Base-by-base conservation (phyloP, 2,888 invertebrate species). In the Malachius bipustulatus region DNA sequence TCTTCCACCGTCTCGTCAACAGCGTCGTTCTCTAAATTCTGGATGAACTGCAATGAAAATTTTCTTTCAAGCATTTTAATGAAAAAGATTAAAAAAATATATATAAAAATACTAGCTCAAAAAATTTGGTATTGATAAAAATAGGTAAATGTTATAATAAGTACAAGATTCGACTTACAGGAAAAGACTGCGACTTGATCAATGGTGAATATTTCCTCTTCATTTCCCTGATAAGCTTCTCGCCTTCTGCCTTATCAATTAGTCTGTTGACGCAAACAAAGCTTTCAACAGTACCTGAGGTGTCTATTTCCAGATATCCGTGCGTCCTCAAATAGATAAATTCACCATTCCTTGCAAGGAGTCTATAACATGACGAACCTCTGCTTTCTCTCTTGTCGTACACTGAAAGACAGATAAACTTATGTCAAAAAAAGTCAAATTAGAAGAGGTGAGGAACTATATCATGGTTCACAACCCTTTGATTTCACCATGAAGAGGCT, bases 211-310 rank as follows among this genome's bases (percentile, higher is more conserved):
- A 87, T 55, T 77, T 74, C 41, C 69, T 69, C 56, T 82, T 85
- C 85, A 88, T 87, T 47, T 85, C 79, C 32, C 73, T 70, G 44
- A 83, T 75, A 51, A 81, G 71, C 38, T 69, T 65, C 40, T 70
- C 65, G 8, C 88, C 88, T 52, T 85, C 84, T 42, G 77, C 75
- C 38, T 79, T 74, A 42, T 77, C 73, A 12, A 80, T 67, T 35
- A 84, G 66, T 39, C 81, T 81, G 57, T 90, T 90, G 36, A 89
- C 73, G 61, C 89, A 90, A 26, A 88, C 77, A 62, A 90, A 88
- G 41, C 87, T 85, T 54, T 80, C 81, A 14, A 87, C 82, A 37
- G 75, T 75, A 47, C 84, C 82, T 4, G 79, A 76, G 52, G 73
- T 76, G 53, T 87, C 83, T 44, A 82, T 78, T 63, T 89, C 89